Base-by-base conservation (phyloP, 2,888 invertebrate species). In the Carpatolechia fugitivella region DNA sequence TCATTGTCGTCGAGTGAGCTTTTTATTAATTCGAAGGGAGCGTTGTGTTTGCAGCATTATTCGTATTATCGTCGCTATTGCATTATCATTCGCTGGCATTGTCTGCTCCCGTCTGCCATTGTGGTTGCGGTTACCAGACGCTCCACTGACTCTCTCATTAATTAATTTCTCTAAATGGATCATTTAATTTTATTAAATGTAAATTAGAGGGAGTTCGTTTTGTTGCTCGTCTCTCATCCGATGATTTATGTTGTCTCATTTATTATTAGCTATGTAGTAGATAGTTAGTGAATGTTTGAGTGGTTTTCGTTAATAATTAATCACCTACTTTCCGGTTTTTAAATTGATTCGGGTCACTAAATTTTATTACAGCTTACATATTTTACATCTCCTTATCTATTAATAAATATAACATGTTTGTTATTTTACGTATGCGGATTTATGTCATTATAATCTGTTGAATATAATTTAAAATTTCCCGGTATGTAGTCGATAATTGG, bases 111-210 rank as follows among this genome's bases (percentile, higher is more conserved):
- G 35, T n/a, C 35, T 41, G 18, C 38, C 65, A 77, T 82, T 82
- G 81, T 81, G 60, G 76, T 65, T 70, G 78, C 74, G 77, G 78
- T 73, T 74, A 77, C 73, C 78, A 75, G 73, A 75, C 88, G 90
- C 80, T 83, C 79, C 88, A 87, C 81, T 85, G 90, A 77, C 69
- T 82, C 80, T 77, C 80, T 85, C 81, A 76, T 89, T 90, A 90
- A 89, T 90, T 90, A 90, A 86, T 89, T 85, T 88, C 80, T 82
- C 69, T 85, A 87, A 89, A 89, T 87, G 90, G 79, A 87, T 90
- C 89, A 90, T 90, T 89, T 89, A 90, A 89, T 90, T 89, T 89
- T 76, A 90, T 88, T 85, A 85, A 88, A 88, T 90, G 82, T 82
- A 89, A 90, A 89, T 88, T 77, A 85, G 82, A 82, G 85, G 87